Base-by-base conservation (phyloP, 23 tunicate species). In the Botrylloides violaceus region DNA sequence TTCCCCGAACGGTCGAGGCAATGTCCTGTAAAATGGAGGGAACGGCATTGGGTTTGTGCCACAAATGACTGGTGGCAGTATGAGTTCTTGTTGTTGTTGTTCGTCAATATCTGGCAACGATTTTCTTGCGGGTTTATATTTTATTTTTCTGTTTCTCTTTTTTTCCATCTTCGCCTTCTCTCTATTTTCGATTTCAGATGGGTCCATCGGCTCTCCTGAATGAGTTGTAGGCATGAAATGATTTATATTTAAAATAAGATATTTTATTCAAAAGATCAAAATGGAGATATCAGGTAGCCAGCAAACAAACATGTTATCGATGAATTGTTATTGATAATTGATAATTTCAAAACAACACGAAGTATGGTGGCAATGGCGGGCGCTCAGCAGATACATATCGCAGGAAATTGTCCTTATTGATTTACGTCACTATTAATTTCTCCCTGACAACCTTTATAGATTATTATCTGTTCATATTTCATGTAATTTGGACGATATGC, bases 141-240 rank as follows among this genome's bases (percentile, higher is more conserved):
- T 63, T 3, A 35, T 53, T 68, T 68, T 68, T 20, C 58, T 35
- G 2, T 37, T 68, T 37, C 57, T 18, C 9, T 33, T 31, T 68
- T 43, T 38, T 22, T 68, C 74, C 47, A 37, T 9, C 37, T 56
- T 35, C 29, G 74, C 74, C 47, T 66, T 70, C 29, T 82, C 80
- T 49, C 96, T 68, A 36, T 65, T 73, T 66, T 80, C 81, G 26
- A 88, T 87, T 58, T 88, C 88, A 22, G 76, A 70, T 15, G 75
- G 80, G 29, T 78, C 81, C 88, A 82, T 82, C 2, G 96, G 96
- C 28, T 59, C 74, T 25, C 96, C 96, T 82, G 21, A 15, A 43
- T 15, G 53, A 43, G 15, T 7, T 9, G 9, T 7, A 43, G 53
- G 15, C 53, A 7, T 43, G 53, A 43, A 43, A 15, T 43, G 53